These are phyloP conservation scores for Bovichtus variegatus DNA, from an alignment of 2,797 vertebrate genomes.

Conservation along the genomic window DNA sequence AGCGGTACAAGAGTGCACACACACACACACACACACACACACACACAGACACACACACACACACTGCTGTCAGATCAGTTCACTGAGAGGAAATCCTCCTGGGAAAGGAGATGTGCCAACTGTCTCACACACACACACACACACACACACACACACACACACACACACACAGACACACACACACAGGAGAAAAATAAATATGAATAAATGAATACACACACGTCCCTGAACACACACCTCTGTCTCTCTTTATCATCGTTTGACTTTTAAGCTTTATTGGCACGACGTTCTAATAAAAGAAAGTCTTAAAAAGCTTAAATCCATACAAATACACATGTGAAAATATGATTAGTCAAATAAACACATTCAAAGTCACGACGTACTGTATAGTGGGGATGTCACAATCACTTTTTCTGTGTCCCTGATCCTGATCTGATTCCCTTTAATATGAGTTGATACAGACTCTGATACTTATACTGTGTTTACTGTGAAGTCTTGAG, in stretches of 20 bases:
- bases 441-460: no score
- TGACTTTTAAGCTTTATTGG: constrained; percentile 23
- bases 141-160: constrained; percentile 1
- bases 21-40: constrained; percentile 13
- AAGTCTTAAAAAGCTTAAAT: background rate
- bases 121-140: background rate
- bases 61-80: constrained; percentile 24
- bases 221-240: constrained; percentile 11
- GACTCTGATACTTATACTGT: no score
- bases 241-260: constrained; percentile 23
- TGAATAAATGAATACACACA: constrained; percentile 25
- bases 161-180: constrained; percentile 2
- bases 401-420: no score
- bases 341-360: background rate
- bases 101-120: constrained; percentile 18
- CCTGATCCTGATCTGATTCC: no score
- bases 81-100: constrained; percentile 20
- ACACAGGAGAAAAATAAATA: background rate
- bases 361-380: no score
- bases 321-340: background rate
- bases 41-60: constrained; percentile 20
- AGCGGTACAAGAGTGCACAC: background rate
- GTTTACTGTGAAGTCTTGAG: no score
- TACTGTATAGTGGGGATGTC: no score
- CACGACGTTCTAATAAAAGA: background rate